These are phyloP conservation scores for Dreissena polymorpha DNA, from an alignment of 1,140 invertebrate species.

Conservation along the genomic window DNA sequence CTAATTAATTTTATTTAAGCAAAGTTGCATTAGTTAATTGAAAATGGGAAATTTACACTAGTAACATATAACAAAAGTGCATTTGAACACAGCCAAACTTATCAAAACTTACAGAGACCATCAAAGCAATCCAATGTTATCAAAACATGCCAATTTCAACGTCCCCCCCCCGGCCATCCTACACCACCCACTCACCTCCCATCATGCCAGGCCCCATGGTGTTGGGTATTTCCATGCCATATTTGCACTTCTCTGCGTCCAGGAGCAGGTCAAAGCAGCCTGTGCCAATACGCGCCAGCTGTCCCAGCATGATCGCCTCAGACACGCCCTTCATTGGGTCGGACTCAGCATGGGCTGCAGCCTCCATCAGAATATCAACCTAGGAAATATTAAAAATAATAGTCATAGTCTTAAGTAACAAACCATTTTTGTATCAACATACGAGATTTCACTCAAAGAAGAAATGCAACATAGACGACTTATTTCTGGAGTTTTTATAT, in stretches of 20 bases:
- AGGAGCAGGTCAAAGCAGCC: constrained; percentile 98
- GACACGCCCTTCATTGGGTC: constrained; percentile 99
- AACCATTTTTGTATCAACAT: too few relatives aligned
- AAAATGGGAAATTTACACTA: too few relatives aligned
- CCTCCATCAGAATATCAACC: constrained; percentile 97
- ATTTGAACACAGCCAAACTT: too few relatives aligned
- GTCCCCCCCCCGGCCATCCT: background rate
- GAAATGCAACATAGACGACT: too few relatives aligned
- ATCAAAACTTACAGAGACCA: too few relatives aligned
- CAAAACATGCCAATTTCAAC: too few relatives aligned
- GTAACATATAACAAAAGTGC: too few relatives aligned
- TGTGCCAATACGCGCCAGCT: constrained; percentile 98
- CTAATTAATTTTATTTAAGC: too few relatives aligned
- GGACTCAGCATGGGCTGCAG: constrained; percentile 97
- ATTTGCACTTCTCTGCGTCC: constrained; percentile 99
- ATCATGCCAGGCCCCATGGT: constrained; percentile 78
- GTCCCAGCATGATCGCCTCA: constrained; percentile 99
- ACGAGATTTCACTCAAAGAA: too few relatives aligned
- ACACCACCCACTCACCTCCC: constrained; percentile 60
- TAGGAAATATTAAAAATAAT: constrained; percentile 54
- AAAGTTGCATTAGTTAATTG: too few relatives aligned
- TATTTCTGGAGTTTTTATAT: too few relatives aligned
- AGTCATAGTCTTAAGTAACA: background rate
- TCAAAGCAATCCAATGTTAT: too few relatives aligned
- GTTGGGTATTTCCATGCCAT: constrained; percentile 96